Evolutionary conservation across 1,140 invertebrate species (phyloP), one percentile per base, ranked within the genome.

Genomic region (Microplitis mediator): DNA sequence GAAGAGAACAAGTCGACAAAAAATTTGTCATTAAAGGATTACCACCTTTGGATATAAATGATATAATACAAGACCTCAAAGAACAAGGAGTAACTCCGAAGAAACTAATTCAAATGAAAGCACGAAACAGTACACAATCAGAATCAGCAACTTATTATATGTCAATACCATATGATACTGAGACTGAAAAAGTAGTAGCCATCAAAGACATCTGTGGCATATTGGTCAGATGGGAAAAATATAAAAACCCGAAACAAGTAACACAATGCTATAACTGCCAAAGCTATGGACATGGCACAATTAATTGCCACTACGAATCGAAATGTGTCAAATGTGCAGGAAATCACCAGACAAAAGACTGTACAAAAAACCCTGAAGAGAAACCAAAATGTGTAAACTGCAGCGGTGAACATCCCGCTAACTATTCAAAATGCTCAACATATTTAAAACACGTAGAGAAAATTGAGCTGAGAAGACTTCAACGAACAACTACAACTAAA

Each of bases 261-360:
- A 73, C 77, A 0, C 74, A 78, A 31, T 78, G 74, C 36, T 73
- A 76, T 32, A 50, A 70, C 2, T 78, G 77, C 35, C 77, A 76
- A 69, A 6, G 13, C 1, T 76, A 31, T 32, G 70, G 70, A 0
- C 73, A 76, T n/a, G 77, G 77, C 0, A 58, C 74, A 3, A 51
- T 4, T 3, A 74, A 75, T 35, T 75, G 73, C 52, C n/a, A 69
- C 5, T 9, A 72, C 3, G 23, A n/a, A 14, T 72, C 75, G 2
- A 72, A 61, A 62, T 78, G 75, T 36, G 75, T 78, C 0, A 74
- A 74, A 39, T 78, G 77, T 36, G 70, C 35, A 1, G 35, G 51
- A 35, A 35, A 72, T 1, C 74, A 75, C 36, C 1, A 34, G 3
- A 69, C 70, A 8, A 52, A 35, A 11, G 73, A 71, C 5, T 74